A percentile compares a stretch with the other conserved stretches of the same genome.
phyloP scores from a whole-genome alignment of 2,113 vertebrate genomes.

The Barnardius zonarius region DNA sequence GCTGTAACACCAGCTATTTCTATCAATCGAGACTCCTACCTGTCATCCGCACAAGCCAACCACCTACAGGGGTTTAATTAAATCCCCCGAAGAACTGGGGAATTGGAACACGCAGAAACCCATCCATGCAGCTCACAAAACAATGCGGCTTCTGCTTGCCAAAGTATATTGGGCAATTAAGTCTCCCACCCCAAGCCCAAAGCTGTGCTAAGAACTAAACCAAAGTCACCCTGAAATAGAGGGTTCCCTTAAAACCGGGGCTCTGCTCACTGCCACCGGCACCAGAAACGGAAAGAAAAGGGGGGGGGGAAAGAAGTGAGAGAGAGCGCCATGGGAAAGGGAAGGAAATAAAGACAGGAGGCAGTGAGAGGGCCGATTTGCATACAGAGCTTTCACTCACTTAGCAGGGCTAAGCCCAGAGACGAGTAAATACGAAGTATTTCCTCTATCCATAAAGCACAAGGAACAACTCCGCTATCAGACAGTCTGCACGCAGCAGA shows the following conservation, averaged over 20 bases:
- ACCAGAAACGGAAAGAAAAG: background rate
- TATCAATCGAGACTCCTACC: background rate
- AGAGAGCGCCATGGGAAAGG: background rate
- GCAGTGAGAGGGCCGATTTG: background rate
- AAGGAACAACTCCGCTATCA: background rate
- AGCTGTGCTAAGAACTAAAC: background rate
- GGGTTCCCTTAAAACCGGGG: background rate
- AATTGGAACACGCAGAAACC: background rate
- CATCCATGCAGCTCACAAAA: background rate
- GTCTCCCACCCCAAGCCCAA: background rate
- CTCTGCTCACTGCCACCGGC: background rate
- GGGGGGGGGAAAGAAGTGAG: background rate
- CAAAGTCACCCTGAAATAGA: background rate
- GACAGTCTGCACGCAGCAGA: background rate
- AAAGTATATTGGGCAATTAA: slow-evolving; percentile 23
- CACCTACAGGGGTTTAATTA: background rate
- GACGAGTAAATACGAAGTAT: background rate
- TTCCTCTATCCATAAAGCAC: background rate
- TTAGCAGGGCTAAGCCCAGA: background rate
- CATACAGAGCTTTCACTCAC: background rate
- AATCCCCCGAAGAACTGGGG: background rate
- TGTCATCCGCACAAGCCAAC: background rate
- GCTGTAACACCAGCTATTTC: background rate
- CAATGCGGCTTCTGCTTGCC: slow-evolving; percentile 23
- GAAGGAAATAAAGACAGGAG: slow-evolving; percentile 16